These are phyloP conservation scores for Paracanthobrama guichenoti DNA, from an alignment of 2,113 vertebrate species.

Conservation along the genomic window DNA sequence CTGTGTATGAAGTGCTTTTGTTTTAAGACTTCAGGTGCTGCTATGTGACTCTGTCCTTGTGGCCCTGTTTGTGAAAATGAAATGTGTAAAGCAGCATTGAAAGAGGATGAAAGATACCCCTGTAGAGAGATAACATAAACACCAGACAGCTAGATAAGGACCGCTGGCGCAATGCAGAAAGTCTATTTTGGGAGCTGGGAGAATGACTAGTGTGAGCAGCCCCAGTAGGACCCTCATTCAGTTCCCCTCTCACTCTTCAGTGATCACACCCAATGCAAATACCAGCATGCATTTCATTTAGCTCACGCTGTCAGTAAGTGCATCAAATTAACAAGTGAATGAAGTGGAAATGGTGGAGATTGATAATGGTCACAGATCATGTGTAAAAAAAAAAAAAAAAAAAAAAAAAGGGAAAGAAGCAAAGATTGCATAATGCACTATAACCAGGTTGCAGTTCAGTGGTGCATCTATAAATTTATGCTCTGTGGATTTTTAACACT, in stretches of 20 bases:
- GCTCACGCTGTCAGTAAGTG: conserved; percentile 15
- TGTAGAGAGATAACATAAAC: conserved; percentile 32
- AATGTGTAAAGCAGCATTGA: conserved; percentile 14
- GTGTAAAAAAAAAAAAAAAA: background rate
- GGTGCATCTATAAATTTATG: conserved; percentile 22
- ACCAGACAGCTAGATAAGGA: conserved; percentile 34
- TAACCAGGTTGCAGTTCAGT: conserved; percentile 39
- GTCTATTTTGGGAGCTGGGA: conserved; percentile 49
- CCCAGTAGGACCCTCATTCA: conserved; percentile 36
- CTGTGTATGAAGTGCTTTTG: conserved; percentile 35
- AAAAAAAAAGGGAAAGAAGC: conserved; percentile 41
- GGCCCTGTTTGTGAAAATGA: conserved; percentile 19
- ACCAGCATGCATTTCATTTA: conserved; percentile 26
- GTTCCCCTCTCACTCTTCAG: conserved; percentile 13
- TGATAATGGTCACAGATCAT: conserved; percentile 50
- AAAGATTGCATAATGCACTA: conserved; percentile 53
- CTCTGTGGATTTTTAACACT: conserved; percentile 31
- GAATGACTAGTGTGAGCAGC: conserved; percentile 31
- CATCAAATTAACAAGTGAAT: conserved; percentile 36
- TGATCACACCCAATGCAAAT: conserved; percentile 25
- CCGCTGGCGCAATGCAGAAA: conserved; percentile 43
- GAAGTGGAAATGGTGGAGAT: conserved; percentile 32
- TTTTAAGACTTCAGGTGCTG: conserved; percentile 22
- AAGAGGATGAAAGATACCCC: background rate
- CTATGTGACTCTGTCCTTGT: background rate